Percentiles rank a stretch among this genome's conserved stretches.
phyloP scores from a whole-genome alignment of 2,113 vertebrate genomes.

The Silurus meridionalis region DNA sequence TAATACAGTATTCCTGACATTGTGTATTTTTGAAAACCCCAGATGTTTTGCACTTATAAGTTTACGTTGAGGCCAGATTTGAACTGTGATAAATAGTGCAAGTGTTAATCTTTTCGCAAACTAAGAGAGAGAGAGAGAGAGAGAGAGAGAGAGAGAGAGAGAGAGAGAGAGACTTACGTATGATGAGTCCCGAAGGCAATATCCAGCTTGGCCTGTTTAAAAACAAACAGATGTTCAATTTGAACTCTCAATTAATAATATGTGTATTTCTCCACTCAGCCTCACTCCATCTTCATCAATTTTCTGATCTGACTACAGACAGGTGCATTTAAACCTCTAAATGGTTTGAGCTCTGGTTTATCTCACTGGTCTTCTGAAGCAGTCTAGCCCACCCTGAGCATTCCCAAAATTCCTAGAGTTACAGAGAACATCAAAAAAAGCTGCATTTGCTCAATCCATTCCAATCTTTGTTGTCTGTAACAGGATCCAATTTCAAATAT shows the following conservation, averaged over 20 bases:
- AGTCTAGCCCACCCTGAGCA: not conserved
- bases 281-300: not conserved
- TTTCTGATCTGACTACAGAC: not conserved
- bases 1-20: not conserved
- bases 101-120: too few relatives aligned
- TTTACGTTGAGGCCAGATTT: not conserved
- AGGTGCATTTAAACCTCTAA: not conserved
- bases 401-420: not conserved
- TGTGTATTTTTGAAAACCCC: not conserved
- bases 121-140: too few relatives aligned
- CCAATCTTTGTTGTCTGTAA: not conserved
- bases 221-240: slow-evolving; percentile 20
- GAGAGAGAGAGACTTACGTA: slow-evolving; percentile 80
- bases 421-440: not conserved
- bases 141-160: too few relatives aligned
- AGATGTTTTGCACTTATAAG: not conserved
- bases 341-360: not conserved
- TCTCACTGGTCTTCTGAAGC: not conserved
- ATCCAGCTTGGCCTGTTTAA: slow-evolving; percentile 90
- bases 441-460: not conserved
- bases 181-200: slow-evolving; percentile 98
- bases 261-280: not conserved
- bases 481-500: not conserved
- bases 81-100: not conserved
- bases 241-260: not conserved